A percentile compares a stretch with the other conserved stretches of the same genome.
These are phyloP conservation scores for Chromis chromis DNA, from an alignment of 2,797 vertebrate species.

Conservation along the genomic window DNA sequence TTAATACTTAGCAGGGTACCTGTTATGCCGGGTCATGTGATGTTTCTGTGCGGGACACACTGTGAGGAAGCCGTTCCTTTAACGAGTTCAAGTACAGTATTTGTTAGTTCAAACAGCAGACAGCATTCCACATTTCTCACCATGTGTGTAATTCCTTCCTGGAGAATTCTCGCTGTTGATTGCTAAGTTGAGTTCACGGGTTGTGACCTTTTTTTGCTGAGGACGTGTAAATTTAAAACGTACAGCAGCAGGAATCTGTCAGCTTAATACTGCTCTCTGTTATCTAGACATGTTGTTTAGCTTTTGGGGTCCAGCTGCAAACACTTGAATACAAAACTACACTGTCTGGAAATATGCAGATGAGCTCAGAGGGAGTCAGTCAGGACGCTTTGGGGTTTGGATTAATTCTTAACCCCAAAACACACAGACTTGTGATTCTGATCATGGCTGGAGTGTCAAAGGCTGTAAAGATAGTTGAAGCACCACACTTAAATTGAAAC, in stretches of 20 bases:
- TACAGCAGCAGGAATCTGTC: conserved; percentile 34
- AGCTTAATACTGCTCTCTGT: conserved; percentile 42
- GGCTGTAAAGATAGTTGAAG: conserved; percentile 21
- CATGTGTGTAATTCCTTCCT: conserved; percentile 77
- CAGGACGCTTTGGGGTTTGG: conserved; percentile 19
- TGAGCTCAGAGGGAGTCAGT: conserved; percentile 5
- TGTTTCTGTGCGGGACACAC: conserved; percentile 2
- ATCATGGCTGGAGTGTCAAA: conserved; percentile 12
- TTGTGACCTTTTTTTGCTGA: conserved; percentile 66
- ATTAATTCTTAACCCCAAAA: conserved; percentile 37
- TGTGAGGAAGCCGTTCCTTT: conserved; percentile 52
- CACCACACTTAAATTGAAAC: conserved; percentile 22
- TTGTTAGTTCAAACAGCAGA: conserved; percentile 59
- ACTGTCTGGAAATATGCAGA: conserved; percentile 56
- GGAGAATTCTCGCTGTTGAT: conserved; percentile 68
- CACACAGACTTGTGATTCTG: conserved; percentile 17
- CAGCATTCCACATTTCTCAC: conserved; percentile 70
- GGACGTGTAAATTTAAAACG: conserved; percentile 59
- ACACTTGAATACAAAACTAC: conserved; percentile 25
- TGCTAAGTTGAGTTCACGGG: conserved; percentile 64
- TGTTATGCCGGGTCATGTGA: conserved; percentile 42
- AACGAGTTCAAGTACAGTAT: conserved; percentile 67
- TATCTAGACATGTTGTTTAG: conserved; percentile 40
- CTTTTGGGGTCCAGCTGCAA: conserved; percentile 49
- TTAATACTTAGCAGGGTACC: conserved; percentile 36